Conservation (phyloP, 2,113 vertebrate species). For the Bubo scandiacus region DNA sequence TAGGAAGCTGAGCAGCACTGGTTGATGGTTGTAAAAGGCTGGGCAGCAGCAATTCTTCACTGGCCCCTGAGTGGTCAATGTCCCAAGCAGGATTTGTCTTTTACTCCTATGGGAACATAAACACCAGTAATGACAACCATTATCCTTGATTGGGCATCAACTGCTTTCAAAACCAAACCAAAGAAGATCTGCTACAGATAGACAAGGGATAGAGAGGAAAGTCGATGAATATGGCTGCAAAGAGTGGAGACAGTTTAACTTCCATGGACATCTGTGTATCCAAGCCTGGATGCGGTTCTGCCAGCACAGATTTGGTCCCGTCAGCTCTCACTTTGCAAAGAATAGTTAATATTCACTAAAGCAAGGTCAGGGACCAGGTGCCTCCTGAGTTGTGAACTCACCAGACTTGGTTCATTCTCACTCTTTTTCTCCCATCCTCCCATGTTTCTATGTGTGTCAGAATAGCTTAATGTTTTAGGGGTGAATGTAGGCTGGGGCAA, state of each 20-base stretch:
- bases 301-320: neutral
- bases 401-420: rapidly evolving
- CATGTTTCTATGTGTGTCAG: neutral
- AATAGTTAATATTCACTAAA: neutral
- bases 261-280: rapidly evolving
- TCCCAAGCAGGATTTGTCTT: neutral
- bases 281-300: neutral
- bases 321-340: neutral
- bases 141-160: neutral
- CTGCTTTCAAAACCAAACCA: neutral
- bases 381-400: neutral
- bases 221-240: neutral
- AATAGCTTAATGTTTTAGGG: neutral
- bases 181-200: neutral
- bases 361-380: neutral
- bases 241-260: neutral
- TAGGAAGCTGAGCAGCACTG: neutral
- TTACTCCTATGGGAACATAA: neutral
- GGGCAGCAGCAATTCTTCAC: neutral
- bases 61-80: neutral
- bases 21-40: neutral
- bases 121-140: neutral
- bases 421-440: neutral
- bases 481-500: neutral
- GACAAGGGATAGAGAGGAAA: neutral